Evolutionary conservation across 2,113 vertebrate genomes (phyloP).

Genomic region (Cebus imitator): DNA sequence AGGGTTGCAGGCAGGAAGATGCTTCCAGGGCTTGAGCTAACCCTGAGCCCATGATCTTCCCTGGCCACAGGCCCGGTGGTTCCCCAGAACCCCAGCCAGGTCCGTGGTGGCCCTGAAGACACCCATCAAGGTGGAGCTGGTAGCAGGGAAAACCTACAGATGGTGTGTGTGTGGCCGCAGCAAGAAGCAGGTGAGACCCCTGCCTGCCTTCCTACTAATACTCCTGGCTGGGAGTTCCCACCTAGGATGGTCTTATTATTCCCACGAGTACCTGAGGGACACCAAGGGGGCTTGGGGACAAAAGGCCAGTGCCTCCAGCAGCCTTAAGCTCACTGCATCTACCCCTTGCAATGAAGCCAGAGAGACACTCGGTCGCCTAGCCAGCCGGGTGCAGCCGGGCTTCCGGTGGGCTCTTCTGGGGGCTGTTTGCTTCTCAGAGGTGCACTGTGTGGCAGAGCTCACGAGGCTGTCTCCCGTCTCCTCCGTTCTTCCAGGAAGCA

Average conservation of each 20-base stretch:
- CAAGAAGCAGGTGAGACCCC: constrained; percentile 86
- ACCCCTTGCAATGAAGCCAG: neutral
- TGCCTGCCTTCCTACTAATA: rapidly evolving
- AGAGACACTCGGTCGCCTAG: neutral
- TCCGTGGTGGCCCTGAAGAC: constrained; percentile 84
- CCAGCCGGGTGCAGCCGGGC: rapidly evolving
- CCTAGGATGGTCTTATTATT: neutral
- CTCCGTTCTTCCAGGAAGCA: neutral
- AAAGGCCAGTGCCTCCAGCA: neutral
- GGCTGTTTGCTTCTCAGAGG: neutral
- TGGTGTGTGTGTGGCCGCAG: constrained; percentile 93
- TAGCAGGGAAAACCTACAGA: constrained; percentile 85
- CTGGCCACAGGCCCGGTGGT: constrained; percentile 65
- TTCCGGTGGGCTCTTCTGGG: neutral
- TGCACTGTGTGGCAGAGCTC: no score
- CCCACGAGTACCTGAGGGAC: neutral
- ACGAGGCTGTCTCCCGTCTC: neutral
- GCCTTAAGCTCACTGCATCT: neutral
- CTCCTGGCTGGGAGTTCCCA: neutral
- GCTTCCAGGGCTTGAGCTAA: neutral
- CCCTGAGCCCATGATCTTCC: neutral
- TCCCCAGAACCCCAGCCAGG: constrained; percentile 60
- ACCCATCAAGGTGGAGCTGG: constrained; percentile 87
- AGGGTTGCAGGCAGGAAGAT: neutral
- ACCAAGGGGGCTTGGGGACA: neutral